Evolutionary conservation across 2,113 vertebrate genomes (phyloP).

Genomic region (Lasiurus borealis): DNA sequence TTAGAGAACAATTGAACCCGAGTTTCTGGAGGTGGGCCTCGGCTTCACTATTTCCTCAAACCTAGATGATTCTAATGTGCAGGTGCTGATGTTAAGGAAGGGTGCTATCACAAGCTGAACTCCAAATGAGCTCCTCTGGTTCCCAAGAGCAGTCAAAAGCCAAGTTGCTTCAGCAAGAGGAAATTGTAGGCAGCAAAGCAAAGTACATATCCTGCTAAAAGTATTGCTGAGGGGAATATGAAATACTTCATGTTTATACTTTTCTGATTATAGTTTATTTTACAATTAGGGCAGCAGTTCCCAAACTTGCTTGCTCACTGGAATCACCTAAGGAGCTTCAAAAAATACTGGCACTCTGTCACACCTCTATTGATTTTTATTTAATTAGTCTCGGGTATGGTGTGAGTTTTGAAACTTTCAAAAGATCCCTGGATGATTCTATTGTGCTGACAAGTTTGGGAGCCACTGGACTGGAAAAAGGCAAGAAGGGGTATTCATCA

Average conservation of each 20-base stretch:
- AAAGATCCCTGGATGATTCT: background rate
- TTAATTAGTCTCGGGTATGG: background rate
- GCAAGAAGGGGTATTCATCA: background rate
- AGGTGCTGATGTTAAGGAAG: background rate
- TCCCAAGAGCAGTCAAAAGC: background rate
- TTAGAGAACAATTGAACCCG: background rate
- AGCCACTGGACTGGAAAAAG: background rate
- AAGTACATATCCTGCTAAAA: background rate
- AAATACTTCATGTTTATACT: background rate
- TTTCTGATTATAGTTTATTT: background rate
- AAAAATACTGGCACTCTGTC: background rate
- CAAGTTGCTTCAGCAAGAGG: background rate
- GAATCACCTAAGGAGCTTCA: background rate
- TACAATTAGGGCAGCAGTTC: background rate
- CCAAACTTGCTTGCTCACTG: background rate
- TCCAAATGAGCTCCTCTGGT: background rate
- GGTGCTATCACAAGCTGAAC: background rate
- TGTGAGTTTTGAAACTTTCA: background rate
- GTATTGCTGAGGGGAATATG: background rate
- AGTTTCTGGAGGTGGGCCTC: background rate
- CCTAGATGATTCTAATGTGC: background rate
- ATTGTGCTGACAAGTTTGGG: background rate
- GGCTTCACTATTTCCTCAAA: background rate
- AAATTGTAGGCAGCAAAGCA: background rate
- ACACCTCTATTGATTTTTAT: background rate